Conservation (phyloP, 2,113 vertebrate species). For the Misgurnus mizolepis region DNA sequence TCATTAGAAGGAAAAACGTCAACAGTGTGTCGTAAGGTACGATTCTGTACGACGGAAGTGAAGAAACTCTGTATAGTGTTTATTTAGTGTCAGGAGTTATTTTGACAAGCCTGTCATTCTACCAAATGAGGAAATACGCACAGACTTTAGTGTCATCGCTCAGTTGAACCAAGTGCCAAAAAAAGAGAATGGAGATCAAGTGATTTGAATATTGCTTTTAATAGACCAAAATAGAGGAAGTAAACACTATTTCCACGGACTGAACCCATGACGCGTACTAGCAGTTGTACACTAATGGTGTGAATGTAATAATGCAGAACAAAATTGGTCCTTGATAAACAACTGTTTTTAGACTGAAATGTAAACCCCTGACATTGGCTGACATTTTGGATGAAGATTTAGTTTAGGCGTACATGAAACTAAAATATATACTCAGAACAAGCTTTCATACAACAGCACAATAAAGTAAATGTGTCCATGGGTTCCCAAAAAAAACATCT, state of each 20-base stretch:
- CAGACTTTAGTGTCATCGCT: conserved; percentile 5
- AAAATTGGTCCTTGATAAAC: not conserved
- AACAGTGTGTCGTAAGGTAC: no score
- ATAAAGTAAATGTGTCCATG: no score
- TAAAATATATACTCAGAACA: no score
- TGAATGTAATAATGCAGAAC: not conserved
- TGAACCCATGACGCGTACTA: conserved; percentile 47
- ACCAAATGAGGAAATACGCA: conserved; percentile 32
- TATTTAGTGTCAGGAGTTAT: not conserved
- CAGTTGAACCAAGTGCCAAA: conserved; percentile 40
- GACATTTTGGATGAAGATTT: not conserved
- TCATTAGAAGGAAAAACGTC: not conserved
- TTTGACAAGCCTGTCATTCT: conserved; percentile 28
- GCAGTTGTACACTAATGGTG: not conserved
- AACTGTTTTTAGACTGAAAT: not conserved
- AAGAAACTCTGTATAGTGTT: no score
- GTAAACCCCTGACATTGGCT: no score
- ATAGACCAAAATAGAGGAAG: conserved; percentile 57
- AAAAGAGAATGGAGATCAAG: conserved; percentile 44
- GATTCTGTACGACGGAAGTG: no score
- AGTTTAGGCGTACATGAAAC: no score
- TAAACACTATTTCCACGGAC: conserved; percentile 47
- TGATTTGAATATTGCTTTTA: conserved; percentile 57
- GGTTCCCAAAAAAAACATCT: no score
- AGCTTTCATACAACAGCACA: no score